Evolutionary conservation across 1,140 invertebrate genomes (phyloP).

Genomic region (Brachionus paranguensis): DNA sequence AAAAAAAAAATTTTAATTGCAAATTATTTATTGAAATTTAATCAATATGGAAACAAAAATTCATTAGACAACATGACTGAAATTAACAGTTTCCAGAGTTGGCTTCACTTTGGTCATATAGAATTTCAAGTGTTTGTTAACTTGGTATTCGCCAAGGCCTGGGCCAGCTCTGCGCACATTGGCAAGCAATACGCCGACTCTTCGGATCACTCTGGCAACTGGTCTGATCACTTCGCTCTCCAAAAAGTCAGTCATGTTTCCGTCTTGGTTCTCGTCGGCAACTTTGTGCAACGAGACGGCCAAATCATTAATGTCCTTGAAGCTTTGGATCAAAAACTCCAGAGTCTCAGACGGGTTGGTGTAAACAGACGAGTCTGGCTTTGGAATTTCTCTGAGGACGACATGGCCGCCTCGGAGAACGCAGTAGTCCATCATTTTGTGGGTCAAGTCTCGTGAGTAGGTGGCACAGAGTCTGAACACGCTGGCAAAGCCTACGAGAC

Average conservation of each 20-base stretch:
- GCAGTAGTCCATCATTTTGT: constrained; percentile 8
- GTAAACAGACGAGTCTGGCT: background rate
- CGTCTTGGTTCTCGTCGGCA: constrained; percentile 4
- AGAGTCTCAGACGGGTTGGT: background rate
- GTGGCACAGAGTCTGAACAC: constrained; percentile 58
- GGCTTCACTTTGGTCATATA: constrained; percentile 9
- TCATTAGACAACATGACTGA: background rate
- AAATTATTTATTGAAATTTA: background rate
- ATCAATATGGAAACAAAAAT: background rate
- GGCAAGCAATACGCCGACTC: background rate
- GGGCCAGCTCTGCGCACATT: constrained; percentile 6
- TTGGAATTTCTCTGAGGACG: background rate
- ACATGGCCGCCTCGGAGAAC: background rate
- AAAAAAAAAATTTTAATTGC: background rate
- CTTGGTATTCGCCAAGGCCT: constrained; percentile 20
- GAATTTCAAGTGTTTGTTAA: constrained; percentile 19
- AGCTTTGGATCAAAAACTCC: background rate
- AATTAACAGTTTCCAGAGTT: background rate
- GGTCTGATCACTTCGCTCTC: background rate
- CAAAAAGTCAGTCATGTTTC: constrained; percentile 6
- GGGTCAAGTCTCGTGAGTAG: background rate
- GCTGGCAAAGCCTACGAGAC: constrained; percentile 62
- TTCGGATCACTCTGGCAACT: background rate
- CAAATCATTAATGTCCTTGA: background rate
- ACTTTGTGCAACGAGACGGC: background rate